A percentile compares a stretch with the other conserved stretches of the same genome.
Evolutionary conservation across 2,888 invertebrate species (phyloP).

Genomic region (Anodontia alba): DNA sequence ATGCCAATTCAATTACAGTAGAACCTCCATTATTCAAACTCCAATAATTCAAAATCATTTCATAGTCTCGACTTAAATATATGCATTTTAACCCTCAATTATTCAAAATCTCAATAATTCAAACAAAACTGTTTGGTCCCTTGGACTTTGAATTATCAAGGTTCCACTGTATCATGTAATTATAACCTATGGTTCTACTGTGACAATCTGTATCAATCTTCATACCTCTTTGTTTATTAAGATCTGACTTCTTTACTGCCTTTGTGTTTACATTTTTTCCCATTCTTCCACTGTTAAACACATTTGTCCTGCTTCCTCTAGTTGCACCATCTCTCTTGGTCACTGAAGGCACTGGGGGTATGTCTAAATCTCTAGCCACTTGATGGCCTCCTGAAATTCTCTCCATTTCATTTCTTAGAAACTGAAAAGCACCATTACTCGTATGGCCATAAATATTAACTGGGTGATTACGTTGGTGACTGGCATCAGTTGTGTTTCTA

Average conservation of each 20-base stretch:
- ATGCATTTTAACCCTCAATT: too few relatives aligned
- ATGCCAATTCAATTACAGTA: too few relatives aligned
- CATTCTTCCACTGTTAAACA: conserved; percentile 13
- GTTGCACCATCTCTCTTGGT: conserved; percentile 3
- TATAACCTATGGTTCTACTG: too few relatives aligned
- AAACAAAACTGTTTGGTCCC: too few relatives aligned
- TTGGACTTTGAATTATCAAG: too few relatives aligned
- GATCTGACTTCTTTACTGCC: conserved; percentile 55
- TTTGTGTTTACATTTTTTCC: conserved; percentile 33
- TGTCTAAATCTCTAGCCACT: background rate
- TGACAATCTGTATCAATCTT: too few relatives aligned
- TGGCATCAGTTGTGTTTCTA: background rate
- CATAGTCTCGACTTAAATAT: too few relatives aligned
- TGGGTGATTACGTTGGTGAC: background rate
- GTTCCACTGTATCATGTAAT: too few relatives aligned
- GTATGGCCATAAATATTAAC: background rate
- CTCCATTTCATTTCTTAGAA: conserved; percentile 43
- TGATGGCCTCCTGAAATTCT: conserved; percentile 31
- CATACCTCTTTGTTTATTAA: conserved; percentile 66
- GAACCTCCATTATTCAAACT: too few relatives aligned
- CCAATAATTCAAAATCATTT: too few relatives aligned
- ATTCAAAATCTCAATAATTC: too few relatives aligned
- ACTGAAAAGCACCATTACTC: conserved; percentile 17
- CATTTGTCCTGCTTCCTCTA: background rate
- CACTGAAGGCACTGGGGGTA: background rate